Evolutionary conservation across 2,797 vertebrate species (phyloP).

Genomic region (Helarctos malayanus): DNA sequence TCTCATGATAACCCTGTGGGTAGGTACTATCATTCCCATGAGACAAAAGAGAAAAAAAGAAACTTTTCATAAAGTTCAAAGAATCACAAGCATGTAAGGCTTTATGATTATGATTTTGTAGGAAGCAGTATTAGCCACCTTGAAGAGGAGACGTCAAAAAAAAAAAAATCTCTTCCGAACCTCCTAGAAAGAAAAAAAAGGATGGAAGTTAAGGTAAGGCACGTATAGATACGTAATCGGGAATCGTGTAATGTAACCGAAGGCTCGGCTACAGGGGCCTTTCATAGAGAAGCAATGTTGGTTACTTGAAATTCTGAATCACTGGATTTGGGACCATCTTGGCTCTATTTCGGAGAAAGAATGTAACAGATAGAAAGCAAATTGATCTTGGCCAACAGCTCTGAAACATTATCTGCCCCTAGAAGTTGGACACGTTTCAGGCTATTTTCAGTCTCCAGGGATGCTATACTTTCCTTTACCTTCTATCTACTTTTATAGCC

Average conservation of each 20-base stretch:
- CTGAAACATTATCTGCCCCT: conserved; percentile 73
- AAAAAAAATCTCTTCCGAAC: conserved; percentile 35
- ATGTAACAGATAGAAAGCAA: conserved; percentile 72
- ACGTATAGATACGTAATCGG: background rate
- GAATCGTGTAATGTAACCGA: background rate
- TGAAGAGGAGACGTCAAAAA: conserved; percentile 13
- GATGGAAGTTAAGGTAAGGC: background rate
- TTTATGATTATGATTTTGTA: conserved; percentile 41
- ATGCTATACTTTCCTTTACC: conserved; percentile 80
- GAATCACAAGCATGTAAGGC: background rate
- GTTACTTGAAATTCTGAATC: conserved; percentile 67
- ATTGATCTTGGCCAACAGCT: conserved; percentile 75
- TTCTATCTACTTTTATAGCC: conserved; percentile 82
- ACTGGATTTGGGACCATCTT: conserved; percentile 69
- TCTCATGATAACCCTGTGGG: background rate
- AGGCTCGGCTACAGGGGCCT: background rate
- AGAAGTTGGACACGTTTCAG: conserved; percentile 58
- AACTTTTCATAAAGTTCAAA: conserved; percentile 52
- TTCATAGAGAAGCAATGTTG: conserved; percentile 34
- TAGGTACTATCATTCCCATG: background rate
- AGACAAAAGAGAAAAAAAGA: background rate
- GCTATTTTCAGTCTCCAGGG: conserved; percentile 59
- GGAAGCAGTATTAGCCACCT: background rate
- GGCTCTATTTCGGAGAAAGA: conserved; percentile 28
- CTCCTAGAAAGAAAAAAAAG: conserved; percentile 46